Percentiles rank a stretch among this genome's conserved stretches.
phyloP scores from a whole-genome alignment of 2,797 vertebrate genomes.

The Neoniphon sammara region DNA sequence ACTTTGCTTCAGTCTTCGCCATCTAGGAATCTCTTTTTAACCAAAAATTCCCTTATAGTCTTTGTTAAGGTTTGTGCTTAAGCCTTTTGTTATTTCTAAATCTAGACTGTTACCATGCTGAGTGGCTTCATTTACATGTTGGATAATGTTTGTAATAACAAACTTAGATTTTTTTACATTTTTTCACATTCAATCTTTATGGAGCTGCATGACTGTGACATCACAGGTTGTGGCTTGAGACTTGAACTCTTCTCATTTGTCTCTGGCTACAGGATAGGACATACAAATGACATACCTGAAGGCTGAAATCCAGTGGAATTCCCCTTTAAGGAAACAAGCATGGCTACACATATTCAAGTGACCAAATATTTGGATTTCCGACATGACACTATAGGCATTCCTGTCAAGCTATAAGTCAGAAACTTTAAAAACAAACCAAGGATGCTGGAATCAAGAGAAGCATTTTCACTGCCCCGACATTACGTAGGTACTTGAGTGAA shows the following conservation, averaged over 20 bases:
- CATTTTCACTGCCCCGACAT: slow-evolving; percentile 51
- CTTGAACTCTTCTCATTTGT: slow-evolving; percentile 22
- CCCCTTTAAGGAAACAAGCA: slow-evolving; percentile 56
- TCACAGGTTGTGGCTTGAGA: slow-evolving; percentile 5
- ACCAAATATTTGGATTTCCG: slow-evolving; percentile 66
- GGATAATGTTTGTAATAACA: no score
- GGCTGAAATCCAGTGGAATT: slow-evolving; percentile 32
- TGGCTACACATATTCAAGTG: slow-evolving; percentile 28
- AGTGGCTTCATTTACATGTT: no score
- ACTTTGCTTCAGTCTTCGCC: no score
- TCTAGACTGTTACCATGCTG: no score
- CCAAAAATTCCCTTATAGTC: no score
- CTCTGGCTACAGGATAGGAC: slow-evolving; percentile 6
- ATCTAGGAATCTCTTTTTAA: no score
- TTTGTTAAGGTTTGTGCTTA: no score
- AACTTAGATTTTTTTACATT: no score
- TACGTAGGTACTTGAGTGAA: slow-evolving; percentile 47
- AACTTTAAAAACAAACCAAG: slow-evolving; percentile 60
- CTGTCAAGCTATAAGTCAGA: slow-evolving; percentile 31
- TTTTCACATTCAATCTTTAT: not conserved
- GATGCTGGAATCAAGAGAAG: slow-evolving; percentile 58
- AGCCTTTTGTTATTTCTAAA: no score
- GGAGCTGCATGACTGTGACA: not conserved
- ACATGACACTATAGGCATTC: slow-evolving; percentile 47
- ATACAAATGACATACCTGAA: slow-evolving; percentile 23